Evolutionary conservation across 53 echinoderm and acorn worm genomes (phyloP), one percentile per base, ranked within the genome.

Genomic region (Mesocentrotus franciscanus): DNA sequence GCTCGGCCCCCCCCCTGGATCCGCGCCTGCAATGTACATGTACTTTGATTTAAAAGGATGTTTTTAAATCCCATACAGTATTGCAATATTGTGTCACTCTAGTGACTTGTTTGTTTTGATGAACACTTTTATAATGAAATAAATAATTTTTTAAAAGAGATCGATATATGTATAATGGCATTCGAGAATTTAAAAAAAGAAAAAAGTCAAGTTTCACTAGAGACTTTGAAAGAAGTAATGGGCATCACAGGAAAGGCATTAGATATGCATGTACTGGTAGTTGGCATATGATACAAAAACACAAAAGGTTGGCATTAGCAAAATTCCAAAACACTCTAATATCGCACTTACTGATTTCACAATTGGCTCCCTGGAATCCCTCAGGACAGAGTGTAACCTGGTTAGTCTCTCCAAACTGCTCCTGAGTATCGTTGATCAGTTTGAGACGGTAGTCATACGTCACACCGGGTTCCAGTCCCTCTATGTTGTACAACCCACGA

Each of bases 351-450:
- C 96, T 89, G 27, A 94, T 91, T 84, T 96, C 95, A 71, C 96
- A 96, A 95, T 96, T 96, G 27, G 95, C 90, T 29, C 96, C 96
- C 85, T 96, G 96, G 91, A 96, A 94, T 10, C 95, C 95, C 27
- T 95, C 93, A 11, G 89, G 66, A 39, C 96, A 96, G 36, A 95
- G 91, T 7, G 95, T 71, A n/a, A 94, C 96, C 68, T 95, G 79
- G 62, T 95, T 95, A 30, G 96, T 85, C 71, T 96, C 94, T 81
- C 94, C 94, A 70, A 96, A 95, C 68, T 90, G 95, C 56, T 96
- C 95, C 36, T 95, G 89, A 8, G 95, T 91, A 17, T 81, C 71
- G 24, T 91, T 95, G 56, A 96, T 60, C 94, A 95, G 89, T 72
- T 95, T 79, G 56, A 96, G 95, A 16, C 96, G 96, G 58, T 95